Evolutionary conservation across 2,113 vertebrate genomes (phyloP).

Genomic region (Barnardius zonarius): DNA sequence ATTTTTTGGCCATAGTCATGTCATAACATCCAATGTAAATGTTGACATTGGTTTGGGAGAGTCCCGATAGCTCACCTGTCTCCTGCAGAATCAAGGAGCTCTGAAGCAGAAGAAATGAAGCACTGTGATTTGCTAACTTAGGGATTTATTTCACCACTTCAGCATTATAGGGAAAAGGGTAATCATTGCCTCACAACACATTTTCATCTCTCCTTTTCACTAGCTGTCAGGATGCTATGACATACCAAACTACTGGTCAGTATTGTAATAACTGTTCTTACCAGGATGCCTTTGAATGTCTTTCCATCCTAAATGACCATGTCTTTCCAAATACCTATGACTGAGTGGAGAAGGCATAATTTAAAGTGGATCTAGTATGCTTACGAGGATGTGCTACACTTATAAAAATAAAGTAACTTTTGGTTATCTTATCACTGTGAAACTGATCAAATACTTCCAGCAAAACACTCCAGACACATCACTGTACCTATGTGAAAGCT

Average conservation of each 20-base stretch:
- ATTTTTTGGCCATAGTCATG: background rate
- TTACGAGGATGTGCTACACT: background rate
- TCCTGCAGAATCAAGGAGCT: background rate
- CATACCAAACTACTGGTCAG: background rate
- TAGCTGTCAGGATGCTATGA: background rate
- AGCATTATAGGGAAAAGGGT: background rate
- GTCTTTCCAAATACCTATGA: background rate
- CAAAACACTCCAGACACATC: conserved; percentile 3
- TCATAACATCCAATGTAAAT: background rate
- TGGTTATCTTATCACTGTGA: conserved; percentile 30
- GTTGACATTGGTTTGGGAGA: background rate
- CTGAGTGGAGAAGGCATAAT: background rate
- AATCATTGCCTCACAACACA: background rate
- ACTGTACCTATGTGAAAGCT: conserved; percentile 40
- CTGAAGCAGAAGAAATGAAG: background rate
- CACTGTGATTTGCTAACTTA: background rate
- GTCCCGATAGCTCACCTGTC: background rate
- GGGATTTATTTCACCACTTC: background rate
- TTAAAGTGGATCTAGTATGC: background rate
- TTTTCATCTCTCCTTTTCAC: background rate
- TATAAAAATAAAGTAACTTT: conserved; percentile 21
- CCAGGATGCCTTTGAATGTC: background rate
- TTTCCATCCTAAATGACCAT: background rate
- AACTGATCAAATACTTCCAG: conserved; percentile 40
- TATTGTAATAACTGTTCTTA: background rate